Evolutionary conservation across 2,888 invertebrate genomes (phyloP), one percentile per base, ranked within the genome.

Genomic region (Cheilosia soror): DNA sequence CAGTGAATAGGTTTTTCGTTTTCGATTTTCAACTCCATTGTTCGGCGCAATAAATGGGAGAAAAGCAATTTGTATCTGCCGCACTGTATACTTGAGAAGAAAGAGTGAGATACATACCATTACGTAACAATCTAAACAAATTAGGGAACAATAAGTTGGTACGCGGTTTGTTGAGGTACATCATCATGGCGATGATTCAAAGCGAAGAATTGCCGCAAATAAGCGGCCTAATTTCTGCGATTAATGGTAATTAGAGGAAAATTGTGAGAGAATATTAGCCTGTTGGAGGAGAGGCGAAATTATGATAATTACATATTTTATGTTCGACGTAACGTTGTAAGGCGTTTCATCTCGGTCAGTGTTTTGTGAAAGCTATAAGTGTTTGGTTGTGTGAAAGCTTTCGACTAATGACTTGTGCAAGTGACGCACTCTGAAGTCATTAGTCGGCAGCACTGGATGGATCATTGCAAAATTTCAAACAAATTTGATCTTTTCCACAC

Each of bases 221-320:
- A 55, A 65, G 44, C 44, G 65, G 47, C 65, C 65, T 31, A 75
- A 57, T 75, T 75, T 65, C 33, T 15, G 25, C 47, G 57, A 75
- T 65, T 55, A 75, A 65, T 57, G 65, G 37, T 47, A 65, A 75
- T 75, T 75, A 33, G 44, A 75, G 29, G 47, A 57, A 44, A 65
- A 75, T 63, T 73, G 62, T 53, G 72, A 20, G 42, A 53, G 42
- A 53, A 62, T 55, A 53, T n/a, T 2, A 20, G 42, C 62, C 29
- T 60, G 49, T 53, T 55, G 42, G 2, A 11, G 20, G 42, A 15
- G 25, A 62, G 47, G 2, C 4, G 4, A 31, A 31, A 47, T 63
- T 20, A 63, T 63, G 63, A 31, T 33, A 33, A 63, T 47, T 49
- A n/a, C n/a, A n/a, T n/a, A 27, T 11, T 37, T 37, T 4, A 37